Evolutionary conservation across 2,113 vertebrate genomes (phyloP).

Genomic region (Spea bombifrons): DNA sequence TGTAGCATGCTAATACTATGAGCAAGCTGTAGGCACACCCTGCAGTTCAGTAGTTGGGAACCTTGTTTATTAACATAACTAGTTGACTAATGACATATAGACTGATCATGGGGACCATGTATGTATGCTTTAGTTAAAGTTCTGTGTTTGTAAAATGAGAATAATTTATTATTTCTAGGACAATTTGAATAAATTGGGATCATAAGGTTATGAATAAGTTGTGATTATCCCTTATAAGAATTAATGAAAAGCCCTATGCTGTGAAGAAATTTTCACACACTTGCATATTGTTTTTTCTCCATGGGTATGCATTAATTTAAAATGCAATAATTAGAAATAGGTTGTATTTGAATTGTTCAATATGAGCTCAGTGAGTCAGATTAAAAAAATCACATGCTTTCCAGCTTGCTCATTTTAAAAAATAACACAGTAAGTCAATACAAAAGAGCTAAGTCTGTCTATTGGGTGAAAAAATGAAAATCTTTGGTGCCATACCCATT

Average conservation of each 20-base stretch:
- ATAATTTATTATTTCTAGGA: background rate
- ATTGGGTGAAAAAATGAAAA: no score
- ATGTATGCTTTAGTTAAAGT: background rate
- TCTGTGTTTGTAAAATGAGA: background rate
- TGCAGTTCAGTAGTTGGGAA: background rate
- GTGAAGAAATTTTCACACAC: background rate
- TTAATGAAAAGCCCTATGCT: background rate
- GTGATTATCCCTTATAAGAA: background rate
- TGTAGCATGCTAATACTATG: background rate
- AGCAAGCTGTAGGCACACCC: background rate
- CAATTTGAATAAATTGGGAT: background rate
- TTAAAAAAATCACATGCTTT: no score
- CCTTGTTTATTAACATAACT: background rate
- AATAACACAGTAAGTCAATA: no score
- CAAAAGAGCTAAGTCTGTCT: no score
- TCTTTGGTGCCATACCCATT: no score
- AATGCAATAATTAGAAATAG: no score
- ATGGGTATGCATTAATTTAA: no score
- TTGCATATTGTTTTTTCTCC: background rate
- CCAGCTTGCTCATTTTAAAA: no score
- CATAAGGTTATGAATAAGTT: background rate
- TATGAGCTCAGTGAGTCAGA: no score
- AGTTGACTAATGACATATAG: background rate
- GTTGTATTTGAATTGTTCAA: no score
- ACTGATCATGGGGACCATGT: background rate